Evolutionary conservation across 2,888 invertebrate genomes (phyloP), one percentile per base, ranked within the genome.

Genomic region (Sericinus montela): DNA sequence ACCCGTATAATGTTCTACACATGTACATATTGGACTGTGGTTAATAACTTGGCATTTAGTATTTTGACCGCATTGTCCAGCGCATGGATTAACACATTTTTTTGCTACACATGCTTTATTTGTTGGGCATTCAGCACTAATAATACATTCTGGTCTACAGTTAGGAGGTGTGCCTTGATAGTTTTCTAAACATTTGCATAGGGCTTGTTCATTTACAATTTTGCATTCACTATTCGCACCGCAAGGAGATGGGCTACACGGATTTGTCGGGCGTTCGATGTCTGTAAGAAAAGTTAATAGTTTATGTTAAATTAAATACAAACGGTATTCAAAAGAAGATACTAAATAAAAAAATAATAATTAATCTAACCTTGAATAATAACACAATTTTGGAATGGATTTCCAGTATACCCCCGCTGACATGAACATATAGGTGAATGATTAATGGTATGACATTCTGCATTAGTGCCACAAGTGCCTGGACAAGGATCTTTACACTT

Each of bases 191-290:
- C 95, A 95, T 42, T 93, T 93, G 68, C 95, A 95, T 14, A 93
- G 91, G 0, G 92, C 92, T 81, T 93, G 93, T 19, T 90, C 91
- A 60, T 94, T 94, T 19, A 91, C 72, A 72, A 92, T 93, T 60
- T 92, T 92, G 67, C 96, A 96, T 62, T 93, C 90, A 56, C 95
- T 95, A 67, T 95, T 95, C 5, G 95, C 92, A 30, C 96, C 96
- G 69, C 96, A 97, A 0, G 95, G 95, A 1, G 94, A 93, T 43
- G 95, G 95, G 55, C 89, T 78, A 67, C 96, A 96, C 1, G 95
- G 95, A 64, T 93, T 68, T 48, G 63, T 55, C 57, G 69, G 72
- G 51, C 56, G 54, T 56, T 76, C 75, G 46, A 68, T 58, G 54
- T 74, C 89, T 88, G 69, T 60, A 80, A 63, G 74, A 53, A 39